Evolutionary conservation across 1,140 invertebrate species (phyloP).

Genomic region (Caenorhabditis brenneri): DNA sequence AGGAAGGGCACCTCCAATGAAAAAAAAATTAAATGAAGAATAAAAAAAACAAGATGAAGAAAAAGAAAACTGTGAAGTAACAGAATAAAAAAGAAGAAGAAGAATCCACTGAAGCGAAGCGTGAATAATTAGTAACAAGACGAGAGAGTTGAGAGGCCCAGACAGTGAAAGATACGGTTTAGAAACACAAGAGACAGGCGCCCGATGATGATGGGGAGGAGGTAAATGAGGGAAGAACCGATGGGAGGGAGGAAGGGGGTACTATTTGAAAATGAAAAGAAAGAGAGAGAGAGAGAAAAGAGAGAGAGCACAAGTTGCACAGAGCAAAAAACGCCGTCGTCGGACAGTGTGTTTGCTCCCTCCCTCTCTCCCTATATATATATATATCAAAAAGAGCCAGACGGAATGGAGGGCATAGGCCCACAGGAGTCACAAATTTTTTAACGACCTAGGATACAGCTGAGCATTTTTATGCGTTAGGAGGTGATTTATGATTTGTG

Average conservation of each 20-base stretch:
- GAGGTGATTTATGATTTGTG: no score
- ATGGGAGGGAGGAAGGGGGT: background rate
- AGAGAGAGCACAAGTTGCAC: background rate
- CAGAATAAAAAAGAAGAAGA: background rate
- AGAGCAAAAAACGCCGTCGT: background rate
- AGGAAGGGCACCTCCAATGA: no score
- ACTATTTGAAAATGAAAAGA: background rate
- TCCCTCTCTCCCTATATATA: background rate
- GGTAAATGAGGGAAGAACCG: no score
- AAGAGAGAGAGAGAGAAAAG: background rate
- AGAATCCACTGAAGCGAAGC: no score
- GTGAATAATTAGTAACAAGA: constrained; percentile 29
- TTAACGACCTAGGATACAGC: no score
- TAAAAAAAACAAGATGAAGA: background rate
- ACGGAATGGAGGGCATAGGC: background rate
- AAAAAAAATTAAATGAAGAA: background rate
- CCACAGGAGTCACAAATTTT: no score
- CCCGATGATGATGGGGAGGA: background rate
- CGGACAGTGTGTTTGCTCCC: background rate
- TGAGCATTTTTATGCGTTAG: no score
- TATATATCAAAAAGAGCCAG: background rate
- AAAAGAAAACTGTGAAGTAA: background rate
- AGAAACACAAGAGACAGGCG: constrained; percentile 30
- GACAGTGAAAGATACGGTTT: constrained; percentile 31
- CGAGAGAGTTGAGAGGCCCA: background rate